Percentiles rank a stretch among this genome's conserved stretches.
These are phyloP conservation scores for Pelagia noctiluca DNA, from an alignment of 30 jellyfish, hydroid and myxozoan species.

Conservation along the genomic window DNA sequence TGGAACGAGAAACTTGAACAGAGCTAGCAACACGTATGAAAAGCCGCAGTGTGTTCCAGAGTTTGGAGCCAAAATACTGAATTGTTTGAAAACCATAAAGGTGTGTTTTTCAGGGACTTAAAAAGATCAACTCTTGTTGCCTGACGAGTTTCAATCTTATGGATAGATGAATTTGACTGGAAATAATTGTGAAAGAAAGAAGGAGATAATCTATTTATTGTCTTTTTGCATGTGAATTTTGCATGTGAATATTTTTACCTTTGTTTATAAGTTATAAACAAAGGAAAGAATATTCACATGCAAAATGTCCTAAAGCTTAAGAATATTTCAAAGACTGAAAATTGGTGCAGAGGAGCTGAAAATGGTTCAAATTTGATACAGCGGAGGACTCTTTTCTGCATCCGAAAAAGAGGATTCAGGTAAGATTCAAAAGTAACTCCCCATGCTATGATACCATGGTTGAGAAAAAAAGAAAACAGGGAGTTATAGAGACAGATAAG, in stretches of 20 bases:
- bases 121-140: constrained; percentile 47
- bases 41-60: constrained; percentile 8
- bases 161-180: constrained; percentile 30
- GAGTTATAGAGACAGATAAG: constrained; percentile 22
- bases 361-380: constrained; percentile 43
- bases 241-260: no score
- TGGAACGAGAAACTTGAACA: constrained; percentile 27
- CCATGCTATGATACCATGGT: constrained; percentile 7
- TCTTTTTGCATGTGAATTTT: no score
- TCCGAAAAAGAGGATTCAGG: constrained; percentile 1
- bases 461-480: constrained; percentile 12
- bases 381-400: constrained; percentile 42
- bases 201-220: constrained; percentile 23
- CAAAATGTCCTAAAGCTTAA: constrained; percentile 7
- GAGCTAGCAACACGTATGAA: constrained; percentile 42
- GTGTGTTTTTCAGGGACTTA: constrained; percentile 10
- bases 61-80: no score
- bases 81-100: constrained; percentile 29
- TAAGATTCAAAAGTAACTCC: constrained; percentile 1
- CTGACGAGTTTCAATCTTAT: constrained; percentile 40
- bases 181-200: constrained; percentile 39
- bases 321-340: neutral
- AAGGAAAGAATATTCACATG: constrained; percentile 31
- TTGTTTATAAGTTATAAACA: no score
- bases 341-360: constrained; percentile 48